Conservation (phyloP, 2,113 vertebrate genomes). For the Oreochromis spilurus region DNA sequence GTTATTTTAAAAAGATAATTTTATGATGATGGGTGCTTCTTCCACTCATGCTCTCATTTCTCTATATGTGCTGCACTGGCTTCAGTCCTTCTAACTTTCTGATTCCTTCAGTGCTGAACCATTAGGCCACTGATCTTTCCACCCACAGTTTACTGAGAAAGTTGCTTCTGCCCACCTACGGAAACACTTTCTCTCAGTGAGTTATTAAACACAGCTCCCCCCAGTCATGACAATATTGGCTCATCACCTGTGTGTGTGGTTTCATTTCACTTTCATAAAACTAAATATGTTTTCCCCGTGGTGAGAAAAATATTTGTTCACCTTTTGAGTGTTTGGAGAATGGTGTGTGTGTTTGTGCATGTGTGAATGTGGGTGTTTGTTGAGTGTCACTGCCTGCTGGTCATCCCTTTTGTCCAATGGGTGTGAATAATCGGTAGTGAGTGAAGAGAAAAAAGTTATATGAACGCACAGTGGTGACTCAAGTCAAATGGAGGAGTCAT, state of each 20-base stretch:
- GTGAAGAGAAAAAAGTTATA: background rate
- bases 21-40: background rate
- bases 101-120: background rate
- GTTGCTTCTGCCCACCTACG: slow-evolving; percentile 28
- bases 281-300: background rate
- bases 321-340: background rate
- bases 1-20: too few relatives aligned
- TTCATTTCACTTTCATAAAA: slow-evolving; percentile 39
- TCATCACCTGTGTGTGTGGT: slow-evolving; percentile 4
- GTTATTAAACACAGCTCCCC: slow-evolving; percentile 46
- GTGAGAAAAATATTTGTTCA: slow-evolving; percentile 24
- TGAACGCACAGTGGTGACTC: background rate
- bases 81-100: background rate
- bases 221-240: slow-evolving; percentile 33
- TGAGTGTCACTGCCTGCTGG: background rate
- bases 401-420: background rate
- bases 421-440: background rate
- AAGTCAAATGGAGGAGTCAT: background rate
- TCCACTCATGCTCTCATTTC: background rate
- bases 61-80: background rate
- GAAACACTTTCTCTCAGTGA: slow-evolving; percentile 11
- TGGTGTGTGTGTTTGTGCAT: background rate
- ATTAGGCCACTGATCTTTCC: slow-evolving; percentile 21
- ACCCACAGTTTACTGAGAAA: slow-evolving; percentile 31
- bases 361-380: background rate